A percentile compares a stretch with the other conserved stretches of the same genome.
Conservation (phyloP, 1,140 invertebrate genomes). For the Rhopalosiphum maidis region DNA sequence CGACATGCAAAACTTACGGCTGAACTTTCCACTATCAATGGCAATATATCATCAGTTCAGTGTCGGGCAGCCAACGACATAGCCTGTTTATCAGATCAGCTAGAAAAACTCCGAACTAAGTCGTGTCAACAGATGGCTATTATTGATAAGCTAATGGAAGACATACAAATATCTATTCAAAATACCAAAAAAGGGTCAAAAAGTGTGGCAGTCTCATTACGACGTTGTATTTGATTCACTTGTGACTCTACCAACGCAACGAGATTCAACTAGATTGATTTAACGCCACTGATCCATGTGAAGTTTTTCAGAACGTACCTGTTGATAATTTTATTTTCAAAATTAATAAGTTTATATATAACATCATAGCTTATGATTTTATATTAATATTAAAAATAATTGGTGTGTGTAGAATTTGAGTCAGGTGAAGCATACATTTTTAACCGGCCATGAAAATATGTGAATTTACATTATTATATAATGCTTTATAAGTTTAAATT, state of each 20-base stretch:
- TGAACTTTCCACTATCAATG: not conserved
- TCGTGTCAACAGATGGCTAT: conserved; percentile 8
- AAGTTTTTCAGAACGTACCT: not conserved
- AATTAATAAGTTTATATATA: too few relatives aligned
- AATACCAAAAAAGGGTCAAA: not conserved
- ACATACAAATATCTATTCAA: conserved; percentile 32
- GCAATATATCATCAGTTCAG: not conserved
- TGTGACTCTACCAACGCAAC: not conserved
- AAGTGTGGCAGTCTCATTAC: too few relatives aligned
- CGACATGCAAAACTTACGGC: not conserved
- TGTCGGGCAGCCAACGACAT: not conserved
- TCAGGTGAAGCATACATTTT: too few relatives aligned
- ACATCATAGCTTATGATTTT: too few relatives aligned
- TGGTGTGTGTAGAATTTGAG: too few relatives aligned
- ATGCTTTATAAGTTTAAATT: too few relatives aligned
- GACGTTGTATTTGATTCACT: not conserved
- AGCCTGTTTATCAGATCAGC: not conserved
- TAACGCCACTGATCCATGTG: not conserved
- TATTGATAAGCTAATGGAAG: conserved; percentile 43
- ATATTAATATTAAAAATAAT: too few relatives aligned
- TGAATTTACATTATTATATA: too few relatives aligned
- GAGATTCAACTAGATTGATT: not conserved
- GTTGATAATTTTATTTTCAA: not conserved
- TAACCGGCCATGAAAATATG: too few relatives aligned
- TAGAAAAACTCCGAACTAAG: not conserved